Evolutionary conservation across 2,888 invertebrate genomes (phyloP), one percentile per base, ranked within the genome.

Genomic region (Leptodirus hochenwartii): DNA sequence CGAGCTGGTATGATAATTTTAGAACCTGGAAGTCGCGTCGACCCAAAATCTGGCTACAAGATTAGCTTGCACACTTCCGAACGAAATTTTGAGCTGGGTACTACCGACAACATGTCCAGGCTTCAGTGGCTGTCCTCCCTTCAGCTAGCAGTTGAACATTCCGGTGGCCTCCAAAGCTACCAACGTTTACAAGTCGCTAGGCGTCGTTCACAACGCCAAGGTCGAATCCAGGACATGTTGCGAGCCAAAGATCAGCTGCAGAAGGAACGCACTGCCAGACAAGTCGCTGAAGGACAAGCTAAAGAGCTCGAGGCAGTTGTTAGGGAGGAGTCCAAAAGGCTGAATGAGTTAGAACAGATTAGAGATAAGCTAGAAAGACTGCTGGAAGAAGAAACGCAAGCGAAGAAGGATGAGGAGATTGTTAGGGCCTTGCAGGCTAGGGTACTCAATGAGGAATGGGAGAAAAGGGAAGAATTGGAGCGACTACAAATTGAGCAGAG

Each of bases 331-430:
- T 71, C 73, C 36, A 70, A 70, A 39, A 69, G 73, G 38, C 58
- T 80, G 38, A 68, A 69, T 44, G 78, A 81, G 50, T 54, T 84
- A 34, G 77, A 80, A 49, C 66, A 69, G 39, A 63, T 76, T 4
- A 69, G 75, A 46, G 54, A 60, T 6, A 69, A 75, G 43, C 51
- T 84, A 27, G 80, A 82, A 50, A 61, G 62, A 36, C 52, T 81
- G 3, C 51, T 84, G 9, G 75, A 77, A 39, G 80, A 82, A 50
- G 85, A 84, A 50, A 77, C 77, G 1, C 81, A 81, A 51, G 82
- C 84, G 1, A 78, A 82, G 45, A 58, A 71, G 39, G 84, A 84
- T 40, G 85, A 84, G 51, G 84, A 84, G 62, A 79, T 82, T 35
- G 75, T 75, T 1, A 56, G 74, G 42, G 66, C 64, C 13, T 49